A percentile compares a stretch with the other conserved stretches of the same genome.
Conservation (phyloP, 2,797 vertebrate genomes). For the Hemibagrus guttatus region DNA sequence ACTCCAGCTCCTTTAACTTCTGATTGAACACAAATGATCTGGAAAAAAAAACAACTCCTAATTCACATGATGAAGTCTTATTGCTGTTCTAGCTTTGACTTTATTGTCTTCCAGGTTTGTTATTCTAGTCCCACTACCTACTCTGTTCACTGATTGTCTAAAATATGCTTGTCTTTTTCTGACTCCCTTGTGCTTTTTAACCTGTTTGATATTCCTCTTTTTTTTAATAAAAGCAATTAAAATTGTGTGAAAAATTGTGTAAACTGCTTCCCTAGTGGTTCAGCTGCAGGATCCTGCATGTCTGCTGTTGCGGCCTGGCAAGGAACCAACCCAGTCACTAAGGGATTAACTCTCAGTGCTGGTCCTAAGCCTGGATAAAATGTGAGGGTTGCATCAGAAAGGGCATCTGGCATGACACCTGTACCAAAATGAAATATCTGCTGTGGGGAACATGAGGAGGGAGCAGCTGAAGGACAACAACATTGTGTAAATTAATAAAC, state of each 20-base stretch:
- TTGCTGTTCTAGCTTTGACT: not conserved
- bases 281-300: no score
- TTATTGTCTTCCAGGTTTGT: not conserved
- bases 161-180: not conserved
- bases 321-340: no score
- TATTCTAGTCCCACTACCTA: not conserved
- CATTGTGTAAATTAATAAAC: not conserved
- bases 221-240: not conserved
- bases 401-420: no score
- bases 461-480: no score
- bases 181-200: not conserved
- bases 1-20: not conserved
- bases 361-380: no score
- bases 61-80: not conserved
- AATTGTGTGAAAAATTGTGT: not conserved
- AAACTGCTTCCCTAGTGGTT: not conserved
- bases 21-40: not conserved
- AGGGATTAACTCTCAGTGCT: no score
- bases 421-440: no score
- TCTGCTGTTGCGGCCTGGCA: no score
- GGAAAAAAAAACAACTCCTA: not conserved
- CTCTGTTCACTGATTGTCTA: not conserved
- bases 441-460: no score
- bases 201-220: not conserved
- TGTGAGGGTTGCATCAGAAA: no score